A percentile compares a stretch with the other conserved stretches of the same genome.
Evolutionary conservation across 2,888 invertebrate species (phyloP).

Genomic region (Hetaerina titia): DNA sequence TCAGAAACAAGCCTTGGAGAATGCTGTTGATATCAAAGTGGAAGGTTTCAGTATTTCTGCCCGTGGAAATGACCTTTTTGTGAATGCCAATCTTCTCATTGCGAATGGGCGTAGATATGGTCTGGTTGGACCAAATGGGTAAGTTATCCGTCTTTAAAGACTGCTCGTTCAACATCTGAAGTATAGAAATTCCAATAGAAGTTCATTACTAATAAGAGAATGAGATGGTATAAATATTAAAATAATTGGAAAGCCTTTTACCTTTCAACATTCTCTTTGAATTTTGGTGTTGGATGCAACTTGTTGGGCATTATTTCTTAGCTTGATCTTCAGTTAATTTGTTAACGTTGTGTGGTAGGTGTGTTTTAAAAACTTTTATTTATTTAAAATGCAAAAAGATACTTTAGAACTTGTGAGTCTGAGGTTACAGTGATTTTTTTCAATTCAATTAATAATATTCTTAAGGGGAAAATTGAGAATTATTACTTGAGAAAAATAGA

Average conservation of each 20-base stretch:
- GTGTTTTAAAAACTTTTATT: no score
- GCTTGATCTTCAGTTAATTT: no score
- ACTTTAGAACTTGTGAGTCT: no score
- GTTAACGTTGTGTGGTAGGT: no score
- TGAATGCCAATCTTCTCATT: conserved; percentile 95
- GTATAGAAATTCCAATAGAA: background rate
- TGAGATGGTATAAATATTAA: background rate
- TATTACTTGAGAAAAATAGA: no score
- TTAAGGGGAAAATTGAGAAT: no score
- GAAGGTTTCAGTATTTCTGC: conserved; percentile 99
- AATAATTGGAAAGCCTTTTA: no score
- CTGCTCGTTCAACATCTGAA: background rate
- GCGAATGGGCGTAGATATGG: conserved; percentile 97
- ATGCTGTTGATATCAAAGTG: conserved; percentile 98
- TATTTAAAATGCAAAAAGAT: no score
- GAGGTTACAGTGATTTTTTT: no score
- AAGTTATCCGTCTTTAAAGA: conserved; percentile 72
- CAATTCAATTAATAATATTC: no score
- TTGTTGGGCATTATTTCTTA: no score
- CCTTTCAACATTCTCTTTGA: background rate
- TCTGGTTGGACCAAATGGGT: conserved; percentile 98
- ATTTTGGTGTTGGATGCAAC: no score
- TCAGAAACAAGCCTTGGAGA: conserved; percentile 90
- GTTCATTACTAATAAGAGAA: background rate
- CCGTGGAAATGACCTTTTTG: conserved; percentile 97